These are phyloP conservation scores for Phoeniculus purpureus DNA, from an alignment of 2,797 vertebrate genomes.

Conservation along the genomic window DNA sequence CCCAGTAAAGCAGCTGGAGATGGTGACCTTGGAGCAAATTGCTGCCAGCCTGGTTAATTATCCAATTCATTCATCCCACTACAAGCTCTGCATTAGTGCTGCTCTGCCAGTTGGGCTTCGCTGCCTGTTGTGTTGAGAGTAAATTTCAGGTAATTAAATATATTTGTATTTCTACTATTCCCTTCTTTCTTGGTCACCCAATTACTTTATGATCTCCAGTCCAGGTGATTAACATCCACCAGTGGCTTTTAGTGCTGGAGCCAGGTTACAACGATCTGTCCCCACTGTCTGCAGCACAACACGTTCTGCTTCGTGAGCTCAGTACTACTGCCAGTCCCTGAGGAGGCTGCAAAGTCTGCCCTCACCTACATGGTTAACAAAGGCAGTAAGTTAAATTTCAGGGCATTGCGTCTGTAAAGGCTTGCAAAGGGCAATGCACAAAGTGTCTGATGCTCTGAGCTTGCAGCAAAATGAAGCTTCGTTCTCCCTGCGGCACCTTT, in stretches of 20 bases:
- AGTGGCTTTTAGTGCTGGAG: background rate
- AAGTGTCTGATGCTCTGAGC: background rate
- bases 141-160: background rate
- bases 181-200: background rate
- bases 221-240: rapidly evolving
- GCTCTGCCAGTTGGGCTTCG: background rate
- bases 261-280: background rate
- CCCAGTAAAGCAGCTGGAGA: background rate
- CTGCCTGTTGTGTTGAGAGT: background rate
- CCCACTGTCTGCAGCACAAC: rapidly evolving
- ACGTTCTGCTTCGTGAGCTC: rapidly evolving
- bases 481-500: background rate
- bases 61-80: rapidly evolving
- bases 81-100: background rate
- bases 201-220: rapidly evolving
- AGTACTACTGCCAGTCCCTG: rapidly evolving
- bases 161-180: background rate
- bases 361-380: background rate
- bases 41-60: rapidly evolving
- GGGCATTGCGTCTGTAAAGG: background rate
- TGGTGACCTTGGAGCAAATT: background rate
- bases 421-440: background rate
- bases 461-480: background rate
- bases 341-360: background rate
- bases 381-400: background rate